These are phyloP conservation scores for Catharus bicknelli DNA, from an alignment of 2,113 vertebrate species.

Conservation along the genomic window DNA sequence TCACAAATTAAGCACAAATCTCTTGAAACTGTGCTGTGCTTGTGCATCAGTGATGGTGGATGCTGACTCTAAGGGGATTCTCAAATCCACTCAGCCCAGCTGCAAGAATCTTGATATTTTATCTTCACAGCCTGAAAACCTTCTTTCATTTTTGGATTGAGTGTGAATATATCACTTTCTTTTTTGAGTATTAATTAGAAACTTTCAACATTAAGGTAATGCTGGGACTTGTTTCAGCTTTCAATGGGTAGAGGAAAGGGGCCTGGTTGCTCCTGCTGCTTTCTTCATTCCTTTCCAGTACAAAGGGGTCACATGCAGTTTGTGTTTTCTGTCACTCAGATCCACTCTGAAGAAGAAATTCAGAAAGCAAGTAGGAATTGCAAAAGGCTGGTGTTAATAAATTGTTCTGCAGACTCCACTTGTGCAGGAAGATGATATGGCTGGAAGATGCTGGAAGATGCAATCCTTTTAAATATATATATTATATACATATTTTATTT, in stretches of 20 bases:
- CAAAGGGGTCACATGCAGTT: neutral
- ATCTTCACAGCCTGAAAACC: neutral
- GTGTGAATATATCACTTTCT: neutral
- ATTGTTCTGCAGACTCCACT: neutral
- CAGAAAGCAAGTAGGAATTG: neutral
- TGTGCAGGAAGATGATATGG: neutral
- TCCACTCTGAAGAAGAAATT: neutral
- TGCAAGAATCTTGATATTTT: neutral
- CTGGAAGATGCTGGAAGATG: neutral
- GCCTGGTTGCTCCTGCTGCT: neutral
- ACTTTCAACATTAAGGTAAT: neutral
- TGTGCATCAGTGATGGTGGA: neutral
- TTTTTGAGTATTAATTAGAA: neutral
- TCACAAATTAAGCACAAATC: neutral
- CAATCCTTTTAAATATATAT: neutral
- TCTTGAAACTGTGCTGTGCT: neutral
- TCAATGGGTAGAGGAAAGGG: neutral
- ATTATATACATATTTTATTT: neutral
- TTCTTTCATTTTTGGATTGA: neutral
- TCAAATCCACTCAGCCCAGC: neutral
- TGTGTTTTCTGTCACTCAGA: neutral
- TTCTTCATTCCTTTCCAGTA: neutral
- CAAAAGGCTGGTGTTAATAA: neutral
- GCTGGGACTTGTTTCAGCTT: neutral
- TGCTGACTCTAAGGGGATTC: neutral